Evolutionary conservation across 2,113 vertebrate species (phyloP).

Genomic region (Accipiter cooperii): DNA sequence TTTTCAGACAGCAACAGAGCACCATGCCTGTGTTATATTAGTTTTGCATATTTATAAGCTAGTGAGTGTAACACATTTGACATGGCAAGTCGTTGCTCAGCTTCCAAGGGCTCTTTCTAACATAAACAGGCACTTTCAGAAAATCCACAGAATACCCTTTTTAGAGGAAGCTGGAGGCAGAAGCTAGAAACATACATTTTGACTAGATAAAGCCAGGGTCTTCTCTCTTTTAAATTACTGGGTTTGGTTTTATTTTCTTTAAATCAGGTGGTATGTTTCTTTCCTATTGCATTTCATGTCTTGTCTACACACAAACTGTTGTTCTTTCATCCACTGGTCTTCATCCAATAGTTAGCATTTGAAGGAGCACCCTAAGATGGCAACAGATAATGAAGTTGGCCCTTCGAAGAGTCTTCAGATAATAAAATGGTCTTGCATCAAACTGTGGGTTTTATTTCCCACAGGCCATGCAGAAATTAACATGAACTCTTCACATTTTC

Average conservation of each 20-base stretch:
- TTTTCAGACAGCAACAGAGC: background rate
- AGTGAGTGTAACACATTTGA: background rate
- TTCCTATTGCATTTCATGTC: background rate
- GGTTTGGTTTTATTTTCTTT: background rate
- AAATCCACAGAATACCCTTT: background rate
- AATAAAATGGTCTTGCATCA: background rate
- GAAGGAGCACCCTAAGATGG: background rate
- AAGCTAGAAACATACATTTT: background rate
- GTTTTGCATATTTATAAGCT: conserved; percentile 2
- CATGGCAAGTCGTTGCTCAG: background rate
- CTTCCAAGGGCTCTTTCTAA: background rate
- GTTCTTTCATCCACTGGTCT: background rate
- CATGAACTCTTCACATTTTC: background rate
- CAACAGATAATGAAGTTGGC: background rate
- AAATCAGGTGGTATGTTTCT: background rate
- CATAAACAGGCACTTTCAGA: background rate
- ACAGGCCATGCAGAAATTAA: background rate
- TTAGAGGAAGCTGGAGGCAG: background rate
- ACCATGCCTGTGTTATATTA: background rate
- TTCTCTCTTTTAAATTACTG: background rate
- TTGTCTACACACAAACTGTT: background rate
- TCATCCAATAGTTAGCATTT: background rate
- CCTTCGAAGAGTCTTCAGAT: background rate
- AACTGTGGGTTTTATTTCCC: background rate
- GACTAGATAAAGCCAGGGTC: background rate